Evolutionary conservation across 2,113 vertebrate genomes (phyloP).

Genomic region (Anarhynchus alexandrinus): DNA sequence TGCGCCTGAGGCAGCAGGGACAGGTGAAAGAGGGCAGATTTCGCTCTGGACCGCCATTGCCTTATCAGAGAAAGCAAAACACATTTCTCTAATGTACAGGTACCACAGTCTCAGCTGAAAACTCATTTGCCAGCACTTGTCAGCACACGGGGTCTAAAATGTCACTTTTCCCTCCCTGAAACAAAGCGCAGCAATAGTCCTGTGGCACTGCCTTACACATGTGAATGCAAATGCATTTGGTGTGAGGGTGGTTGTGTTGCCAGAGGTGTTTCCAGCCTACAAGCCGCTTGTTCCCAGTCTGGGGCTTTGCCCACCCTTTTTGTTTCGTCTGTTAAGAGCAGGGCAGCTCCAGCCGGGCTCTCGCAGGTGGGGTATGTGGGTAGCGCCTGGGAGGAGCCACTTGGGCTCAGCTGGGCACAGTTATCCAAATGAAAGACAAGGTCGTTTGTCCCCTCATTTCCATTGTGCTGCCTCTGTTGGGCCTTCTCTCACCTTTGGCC

Average conservation of each 20-base stretch:
- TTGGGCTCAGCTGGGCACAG: neutral
- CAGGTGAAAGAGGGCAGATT: neutral
- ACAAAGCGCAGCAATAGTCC: neutral
- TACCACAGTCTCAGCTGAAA: neutral
- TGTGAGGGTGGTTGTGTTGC: neutral
- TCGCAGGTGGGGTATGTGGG: neutral
- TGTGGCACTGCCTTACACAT: neutral
- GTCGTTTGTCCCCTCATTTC: neutral
- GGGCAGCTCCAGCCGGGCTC: neutral
- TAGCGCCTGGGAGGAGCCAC: neutral
- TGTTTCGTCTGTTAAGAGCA: neutral
- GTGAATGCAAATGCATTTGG: neutral
- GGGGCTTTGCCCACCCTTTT: neutral
- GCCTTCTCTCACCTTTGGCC: neutral
- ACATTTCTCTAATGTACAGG: neutral
- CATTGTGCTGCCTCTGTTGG: neutral
- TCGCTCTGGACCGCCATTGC: neutral
- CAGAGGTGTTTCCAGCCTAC: neutral
- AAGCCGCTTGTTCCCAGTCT: neutral
- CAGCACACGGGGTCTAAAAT: fast-evolving
- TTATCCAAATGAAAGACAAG: neutral
- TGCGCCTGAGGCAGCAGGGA: neutral
- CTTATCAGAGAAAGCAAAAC: neutral
- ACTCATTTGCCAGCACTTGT: neutral
- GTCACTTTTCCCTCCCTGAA: neutral